Evolutionary conservation across 2,113 vertebrate species (phyloP), one percentile per base, ranked within the genome.

Genomic region (Dasyprocta punctata): DNA sequence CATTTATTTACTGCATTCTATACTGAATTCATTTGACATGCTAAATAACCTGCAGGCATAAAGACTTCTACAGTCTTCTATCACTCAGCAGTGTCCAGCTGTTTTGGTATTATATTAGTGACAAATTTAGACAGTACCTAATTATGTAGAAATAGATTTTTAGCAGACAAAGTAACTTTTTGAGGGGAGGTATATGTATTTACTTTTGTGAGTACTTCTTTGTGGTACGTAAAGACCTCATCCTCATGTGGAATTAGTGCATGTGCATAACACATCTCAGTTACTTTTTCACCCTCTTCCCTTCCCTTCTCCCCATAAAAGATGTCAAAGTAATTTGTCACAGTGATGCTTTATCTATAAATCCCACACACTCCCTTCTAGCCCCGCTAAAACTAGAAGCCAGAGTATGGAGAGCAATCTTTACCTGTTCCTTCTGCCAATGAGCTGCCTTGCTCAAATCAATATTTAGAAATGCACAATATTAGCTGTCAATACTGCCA

Each of bases 311-410:
- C 20, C 38, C 28, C 41, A 47, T 28, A 16, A 77, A 16, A 77
- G 41, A 33, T 52, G 84, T n/a, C 44, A 71, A 77, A 60, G 28
- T 71, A 60, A 77, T 30, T n/a, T 77, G 52, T 71, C 41, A 84
- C 67, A 60, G 33, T 71, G 38, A 71, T 49, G 26, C 47, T 90
- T 67, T 61, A 58, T 67, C 94, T 95, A 61, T 22, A 90, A 86
- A 41, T 11, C 36, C 80, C 30, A 58, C 5, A 60, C 17, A 33
- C 38, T 71, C 16, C 88, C 28, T 24, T 86, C 38, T 1, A 71
- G 30, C 12, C 3, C 19, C 54, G 60, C 22, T 81, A 89, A 89
- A 83, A 54, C 73, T 30, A 56, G 65, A 95, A 93, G 49, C 8
- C 22, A 3, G 17, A 52, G 2, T 2, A 44, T 44, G 22, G 24